Base-by-base conservation (phyloP, 2,888 invertebrate species). In the Sthenelais limicola region DNA sequence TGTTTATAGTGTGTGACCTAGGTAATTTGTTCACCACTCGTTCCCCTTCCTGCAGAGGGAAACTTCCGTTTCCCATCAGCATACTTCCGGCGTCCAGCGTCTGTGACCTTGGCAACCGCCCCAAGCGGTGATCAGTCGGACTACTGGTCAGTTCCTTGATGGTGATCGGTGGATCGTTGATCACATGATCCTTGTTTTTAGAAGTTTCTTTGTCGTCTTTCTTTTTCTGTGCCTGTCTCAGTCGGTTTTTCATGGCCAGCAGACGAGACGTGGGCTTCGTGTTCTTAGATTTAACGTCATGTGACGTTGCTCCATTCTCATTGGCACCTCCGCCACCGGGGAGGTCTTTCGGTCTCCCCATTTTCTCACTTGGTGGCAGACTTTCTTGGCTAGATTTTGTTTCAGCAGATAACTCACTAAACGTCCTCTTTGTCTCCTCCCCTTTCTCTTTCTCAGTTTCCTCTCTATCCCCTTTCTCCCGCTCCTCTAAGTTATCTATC, bases 211-310 rank as follows among this genome's bases (percentile, higher is more conserved):
- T 68, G 2, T 49, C 51, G 21, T 70, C 70, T 35, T 54, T 70
- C 43, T 47, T 30, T 2, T 47, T 43, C 56, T 56, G 56, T n/a
- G 56, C 56, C 26, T 38, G 33, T n/a, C 70, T 12, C 28, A 70
- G 28, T 15, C 70, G 33, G 43, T 70, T 70, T 43, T 70, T 70
- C 70, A 70, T 70, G 38, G 70, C 70, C 1, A 70, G 43, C 26
- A 70, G 70, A 0, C 70, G 52, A 2, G 70, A 70, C 1, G 70
- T 70, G 1, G 56, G 12, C 43, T 70, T 70, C 26, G 30, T 33
- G 3, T 32, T 3, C 51, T 32, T 28, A 2, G 33, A 15, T 4
- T 9, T 32, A 7, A 26, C 21, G 35, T 43, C 35, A 26, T 35
- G n/a, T 18, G 15, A 3, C 62, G 62, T 18, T 43, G 38, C 62